phyloP scores from a whole-genome alignment of 2,113 vertebrate genomes.

The Crotalus horridus region DNA sequence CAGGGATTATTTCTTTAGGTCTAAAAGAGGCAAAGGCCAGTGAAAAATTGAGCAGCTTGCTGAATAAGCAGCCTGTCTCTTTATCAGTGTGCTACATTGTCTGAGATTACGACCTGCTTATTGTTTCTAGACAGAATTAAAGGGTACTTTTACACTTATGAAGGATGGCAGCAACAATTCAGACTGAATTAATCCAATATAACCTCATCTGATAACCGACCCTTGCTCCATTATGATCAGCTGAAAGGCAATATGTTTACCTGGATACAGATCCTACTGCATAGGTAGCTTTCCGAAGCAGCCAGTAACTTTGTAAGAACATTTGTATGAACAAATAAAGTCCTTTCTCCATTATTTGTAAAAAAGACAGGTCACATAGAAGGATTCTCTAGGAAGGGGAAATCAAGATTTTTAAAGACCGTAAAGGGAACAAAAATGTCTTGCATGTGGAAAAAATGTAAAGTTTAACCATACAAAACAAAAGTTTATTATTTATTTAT shows the following conservation, averaged over 20 bases:
- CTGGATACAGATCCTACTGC: not conserved
- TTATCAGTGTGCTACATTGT: not conserved
- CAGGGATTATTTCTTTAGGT: not conserved
- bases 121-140: conserved; percentile 10
- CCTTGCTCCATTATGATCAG: not conserved
- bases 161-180: not conserved
- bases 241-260: not conserved
- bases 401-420: not conserved
- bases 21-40: not conserved
- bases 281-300: not conserved
- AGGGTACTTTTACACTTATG: not conserved
- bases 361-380: not conserved
- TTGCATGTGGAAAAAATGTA: not conserved
- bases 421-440: not conserved
- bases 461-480: not conserved
- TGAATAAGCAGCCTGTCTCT: not conserved
- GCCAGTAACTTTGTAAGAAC: not conserved
- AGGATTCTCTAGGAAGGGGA: not conserved
- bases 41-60: not conserved
- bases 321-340: not conserved
- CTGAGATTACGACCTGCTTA: not conserved
- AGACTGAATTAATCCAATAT: not conserved
- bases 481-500: not conserved
- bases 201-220: not conserved
- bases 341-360: not conserved